These are phyloP conservation scores for Eidolon helvum DNA, from an alignment of 2,113 vertebrate species.

Conservation along the genomic window DNA sequence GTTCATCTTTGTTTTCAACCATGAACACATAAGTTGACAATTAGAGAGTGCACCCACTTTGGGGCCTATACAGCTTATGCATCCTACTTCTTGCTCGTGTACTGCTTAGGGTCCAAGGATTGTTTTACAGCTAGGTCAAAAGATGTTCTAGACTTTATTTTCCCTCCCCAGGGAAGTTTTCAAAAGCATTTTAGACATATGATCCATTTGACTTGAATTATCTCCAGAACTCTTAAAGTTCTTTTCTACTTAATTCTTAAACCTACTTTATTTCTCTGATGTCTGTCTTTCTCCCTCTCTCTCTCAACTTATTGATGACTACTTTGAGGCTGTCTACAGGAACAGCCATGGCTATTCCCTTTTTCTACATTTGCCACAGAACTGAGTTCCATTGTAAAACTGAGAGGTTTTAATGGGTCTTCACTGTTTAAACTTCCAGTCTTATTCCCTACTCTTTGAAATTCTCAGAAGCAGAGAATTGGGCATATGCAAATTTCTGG, in stretches of 20 bases:
- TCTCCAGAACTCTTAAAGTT: not conserved
- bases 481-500: not conserved
- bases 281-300: not conserved
- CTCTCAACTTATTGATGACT: not conserved
- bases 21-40: not conserved
- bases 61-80: not conserved
- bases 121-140: not conserved
- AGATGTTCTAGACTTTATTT: not conserved
- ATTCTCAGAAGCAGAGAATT: not conserved
- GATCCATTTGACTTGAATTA: not conserved
- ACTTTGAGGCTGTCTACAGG: not conserved
- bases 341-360: not conserved
- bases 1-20: not conserved
- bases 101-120: not conserved
- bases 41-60: not conserved
- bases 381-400: not conserved
- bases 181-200: not conserved
- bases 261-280: not conserved
- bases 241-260: not conserved
- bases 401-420: not conserved
- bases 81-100: not conserved
- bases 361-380: not conserved
- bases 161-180: not conserved
- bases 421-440: not conserved
- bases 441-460: not conserved